These are phyloP conservation scores for Brachyrhaphis roseni DNA, from an alignment of 2,797 vertebrate species.

Conservation along the genomic window DNA sequence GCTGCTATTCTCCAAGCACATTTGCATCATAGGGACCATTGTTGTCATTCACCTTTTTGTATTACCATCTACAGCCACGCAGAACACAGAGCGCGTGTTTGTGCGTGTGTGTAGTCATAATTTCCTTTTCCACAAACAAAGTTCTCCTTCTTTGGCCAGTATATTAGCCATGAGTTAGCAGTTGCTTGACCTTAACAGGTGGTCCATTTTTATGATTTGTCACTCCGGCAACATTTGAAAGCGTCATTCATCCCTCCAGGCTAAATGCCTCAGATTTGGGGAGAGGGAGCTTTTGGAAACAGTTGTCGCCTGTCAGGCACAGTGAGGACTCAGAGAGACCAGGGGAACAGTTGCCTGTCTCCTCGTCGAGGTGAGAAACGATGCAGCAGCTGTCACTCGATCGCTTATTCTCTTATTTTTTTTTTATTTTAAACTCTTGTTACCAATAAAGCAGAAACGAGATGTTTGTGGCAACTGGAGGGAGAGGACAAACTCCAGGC, in stretches of 20 bases:
- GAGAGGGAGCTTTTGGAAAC: conserved; percentile 78
- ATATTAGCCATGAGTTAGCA: conserved; percentile 81
- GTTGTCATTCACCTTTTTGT: conserved; percentile 68
- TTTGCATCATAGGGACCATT: conserved; percentile 48
- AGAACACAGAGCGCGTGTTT: conserved; percentile 42
- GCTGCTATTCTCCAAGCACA: conserved; percentile 44
- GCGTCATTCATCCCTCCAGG: conserved; percentile 83
- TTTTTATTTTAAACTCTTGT: conserved; percentile 45
- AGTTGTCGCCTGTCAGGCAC: conserved; percentile 81
- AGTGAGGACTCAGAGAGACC: conserved; percentile 63
- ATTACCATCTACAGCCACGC: conserved; percentile 58
- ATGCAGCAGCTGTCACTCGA: conserved; percentile 85
- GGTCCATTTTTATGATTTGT: conserved; percentile 81
- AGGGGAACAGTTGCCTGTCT: conserved; percentile 86
- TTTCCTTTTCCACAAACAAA: conserved; percentile 37
- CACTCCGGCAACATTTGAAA: conserved; percentile 86
- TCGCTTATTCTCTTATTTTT: conserved; percentile 58
- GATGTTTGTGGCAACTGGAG: conserved; percentile 79
- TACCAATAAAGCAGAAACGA: conserved; percentile 79
- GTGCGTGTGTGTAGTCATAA: conserved; percentile 4
- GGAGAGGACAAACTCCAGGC: conserved; percentile 51
- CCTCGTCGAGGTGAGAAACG: conserved; percentile 79
- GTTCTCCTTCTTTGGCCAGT: conserved; percentile 57
- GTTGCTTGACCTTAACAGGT: conserved; percentile 94
- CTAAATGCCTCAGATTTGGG: conserved; percentile 81